Percentiles rank a stretch among this genome's conserved stretches.
These are phyloP conservation scores for Tetraneura akinire DNA, from an alignment of 1,140 invertebrate species.

Conservation along the genomic window DNA sequence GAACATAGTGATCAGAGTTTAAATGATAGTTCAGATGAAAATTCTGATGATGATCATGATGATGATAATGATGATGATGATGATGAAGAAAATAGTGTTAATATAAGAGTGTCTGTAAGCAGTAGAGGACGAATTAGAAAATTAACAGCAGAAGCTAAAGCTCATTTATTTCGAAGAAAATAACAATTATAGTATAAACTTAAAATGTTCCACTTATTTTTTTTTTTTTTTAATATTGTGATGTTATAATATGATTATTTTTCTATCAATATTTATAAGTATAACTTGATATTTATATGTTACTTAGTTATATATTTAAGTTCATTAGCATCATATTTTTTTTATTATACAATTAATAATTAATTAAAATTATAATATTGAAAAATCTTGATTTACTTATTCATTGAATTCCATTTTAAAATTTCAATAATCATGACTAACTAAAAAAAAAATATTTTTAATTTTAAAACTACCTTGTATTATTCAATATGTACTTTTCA, in stretches of 20 bases:
- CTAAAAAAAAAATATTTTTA: too few species aligned
- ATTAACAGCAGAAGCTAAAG: slow-evolving; percentile 68
- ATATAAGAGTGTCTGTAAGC: slow-evolving; percentile 63
- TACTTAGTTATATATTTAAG: slow-evolving; percentile 1
- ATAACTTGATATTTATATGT: background rate
- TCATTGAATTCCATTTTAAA: too few species aligned
- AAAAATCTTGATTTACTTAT: too few species aligned
- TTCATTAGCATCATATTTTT: background rate
- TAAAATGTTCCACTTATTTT: background rate
- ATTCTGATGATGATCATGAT: slow-evolving; percentile 51
- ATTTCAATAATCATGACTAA: too few species aligned
- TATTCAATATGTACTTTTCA: too few species aligned
- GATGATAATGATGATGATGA: slow-evolving; percentile 56
- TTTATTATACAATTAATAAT: too few species aligned
- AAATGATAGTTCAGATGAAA: slow-evolving; percentile 55
- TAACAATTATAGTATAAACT: background rate
- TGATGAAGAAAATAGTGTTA: slow-evolving; percentile 57
- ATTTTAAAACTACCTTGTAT: too few species aligned
- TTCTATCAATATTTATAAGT: background rate
- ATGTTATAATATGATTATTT: background rate
- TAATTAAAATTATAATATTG: background rate
- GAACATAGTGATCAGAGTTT: slow-evolving; percentile 50
- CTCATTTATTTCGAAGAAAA: slow-evolving; percentile 43
- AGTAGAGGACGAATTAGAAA: slow-evolving; percentile 81
- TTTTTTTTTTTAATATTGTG: background rate